These are phyloP conservation scores for Synergus japonicus DNA, from an alignment of 2,888 invertebrate genomes.

Conservation along the genomic window DNA sequence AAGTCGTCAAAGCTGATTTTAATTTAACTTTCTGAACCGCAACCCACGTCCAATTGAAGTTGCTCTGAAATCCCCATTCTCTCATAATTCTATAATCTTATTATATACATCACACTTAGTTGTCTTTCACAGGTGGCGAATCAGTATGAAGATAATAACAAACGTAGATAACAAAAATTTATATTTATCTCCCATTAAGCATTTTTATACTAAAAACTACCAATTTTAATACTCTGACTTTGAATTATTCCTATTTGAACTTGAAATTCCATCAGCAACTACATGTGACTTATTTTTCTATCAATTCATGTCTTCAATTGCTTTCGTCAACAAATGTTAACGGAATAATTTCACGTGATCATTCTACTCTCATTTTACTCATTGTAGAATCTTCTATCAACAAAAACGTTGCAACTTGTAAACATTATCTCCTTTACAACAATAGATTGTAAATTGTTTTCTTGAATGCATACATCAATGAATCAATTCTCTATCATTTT, in stretches of 20 bases:
- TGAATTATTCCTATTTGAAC: not conserved
- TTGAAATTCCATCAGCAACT: too few species aligned
- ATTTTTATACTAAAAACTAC: too few species aligned
- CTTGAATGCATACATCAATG: not conserved
- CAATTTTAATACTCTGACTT: not conserved
- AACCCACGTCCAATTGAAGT: slow-evolving; percentile 57
- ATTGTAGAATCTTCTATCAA: not conserved
- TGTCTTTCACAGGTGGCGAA: not conserved
- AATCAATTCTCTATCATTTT: not conserved
- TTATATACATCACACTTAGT: not conserved
- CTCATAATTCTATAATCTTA: not conserved
- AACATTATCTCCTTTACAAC: not conserved
- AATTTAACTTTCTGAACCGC: slow-evolving; percentile 56
- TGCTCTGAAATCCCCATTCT: slow-evolving; percentile 16
- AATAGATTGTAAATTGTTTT: not conserved
- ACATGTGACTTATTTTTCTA: not conserved
- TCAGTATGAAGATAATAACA: not conserved
- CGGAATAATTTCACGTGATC: too few species aligned
- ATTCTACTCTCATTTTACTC: not conserved
- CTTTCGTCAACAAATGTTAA: too few species aligned
- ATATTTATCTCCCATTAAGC: not conserved
- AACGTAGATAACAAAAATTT: not conserved
- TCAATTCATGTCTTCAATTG: not conserved
- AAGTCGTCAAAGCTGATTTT: slow-evolving; percentile 53
- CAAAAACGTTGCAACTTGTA: not conserved